phyloP scores from a whole-genome alignment of 1,140 invertebrate genomes.

The Idris sp. region DNA sequence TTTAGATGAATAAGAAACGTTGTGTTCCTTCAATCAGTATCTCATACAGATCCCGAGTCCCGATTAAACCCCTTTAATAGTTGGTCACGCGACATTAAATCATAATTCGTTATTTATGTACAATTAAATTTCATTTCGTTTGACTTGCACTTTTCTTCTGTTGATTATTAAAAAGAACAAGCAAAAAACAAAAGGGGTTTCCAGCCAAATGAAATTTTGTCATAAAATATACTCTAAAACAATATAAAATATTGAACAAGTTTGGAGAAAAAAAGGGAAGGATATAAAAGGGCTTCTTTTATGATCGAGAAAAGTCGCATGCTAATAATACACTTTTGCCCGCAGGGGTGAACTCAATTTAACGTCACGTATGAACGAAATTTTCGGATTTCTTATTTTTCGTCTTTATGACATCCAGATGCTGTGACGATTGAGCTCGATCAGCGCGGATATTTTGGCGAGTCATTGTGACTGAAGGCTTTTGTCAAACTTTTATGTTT shows the following conservation, averaged over 20 bases:
- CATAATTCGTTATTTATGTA: conserved; percentile 51
- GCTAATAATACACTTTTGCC: conserved; percentile 31
- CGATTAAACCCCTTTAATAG: conserved; percentile 27
- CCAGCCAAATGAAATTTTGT: no score
- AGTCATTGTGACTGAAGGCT: conserved; percentile 26
- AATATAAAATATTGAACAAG: conserved; percentile 41
- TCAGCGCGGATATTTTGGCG: conserved; percentile 21
- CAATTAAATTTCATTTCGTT: conserved; percentile 49
- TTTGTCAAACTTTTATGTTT: no score
- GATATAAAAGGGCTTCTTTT: conserved; percentile 10
- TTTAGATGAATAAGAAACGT: conserved; percentile 60
- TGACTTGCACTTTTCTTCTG: no score
- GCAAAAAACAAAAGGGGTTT: no score
- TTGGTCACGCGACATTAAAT: conserved; percentile 43
- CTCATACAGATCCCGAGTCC: conserved; percentile 21
- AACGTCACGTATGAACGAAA: conserved; percentile 30
- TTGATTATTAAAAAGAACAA: no score
- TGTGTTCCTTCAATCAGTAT: conserved; percentile 42
- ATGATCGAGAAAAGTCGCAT: conserved; percentile 31
- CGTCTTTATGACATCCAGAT: conserved; percentile 41
- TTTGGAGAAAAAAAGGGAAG: conserved; percentile 4
- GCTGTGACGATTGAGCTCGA: conserved; percentile 33
- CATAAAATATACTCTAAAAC: no score
- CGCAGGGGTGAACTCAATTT: conserved; percentile 28
- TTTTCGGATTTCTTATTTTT: conserved; percentile 39